These are phyloP conservation scores for Drosophila austrosaltans DNA, from an alignment of 2,888 invertebrate genomes.

Conservation along the genomic window DNA sequence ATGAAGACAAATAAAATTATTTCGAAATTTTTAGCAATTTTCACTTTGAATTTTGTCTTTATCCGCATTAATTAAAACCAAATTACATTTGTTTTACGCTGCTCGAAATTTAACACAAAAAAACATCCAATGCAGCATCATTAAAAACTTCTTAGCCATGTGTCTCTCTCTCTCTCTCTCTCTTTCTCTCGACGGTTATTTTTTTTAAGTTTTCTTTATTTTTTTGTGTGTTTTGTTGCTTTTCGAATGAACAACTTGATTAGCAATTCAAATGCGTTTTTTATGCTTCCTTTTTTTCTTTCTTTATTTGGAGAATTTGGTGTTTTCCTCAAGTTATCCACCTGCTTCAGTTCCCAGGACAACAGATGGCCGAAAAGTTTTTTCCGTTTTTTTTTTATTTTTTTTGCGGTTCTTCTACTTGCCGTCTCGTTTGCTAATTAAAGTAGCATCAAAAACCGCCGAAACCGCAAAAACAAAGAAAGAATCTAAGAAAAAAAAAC, in stretches of 20 bases:
- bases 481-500: conserved; percentile 28
- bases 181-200: not conserved
- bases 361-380: conserved; percentile 57
- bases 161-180: not conserved
- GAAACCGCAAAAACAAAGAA: conserved; percentile 26
- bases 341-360: conserved; percentile 59
- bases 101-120: conserved; percentile 25
- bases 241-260: conserved; percentile 62
- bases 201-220: conserved; percentile 34
- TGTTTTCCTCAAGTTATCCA: conserved; percentile 35
- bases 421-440: conserved; percentile 61
- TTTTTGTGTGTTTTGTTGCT: conserved; percentile 18
- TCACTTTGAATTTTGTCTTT: conserved; percentile 33
- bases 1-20: conserved; percentile 26
- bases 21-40: not conserved
- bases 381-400: not conserved
- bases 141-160: conserved; percentile 70
- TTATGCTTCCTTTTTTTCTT: not conserved
- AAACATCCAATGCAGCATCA: conserved; percentile 63
- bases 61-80: conserved; percentile 69
- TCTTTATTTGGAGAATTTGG: not conserved
- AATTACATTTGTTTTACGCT: conserved; percentile 46
- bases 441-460: conserved; percentile 57
- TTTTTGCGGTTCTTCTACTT: not conserved
- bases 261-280: conserved; percentile 68